Conservation (phyloP, 2,113 vertebrate species). For the Pterocles burchelli region DNA sequence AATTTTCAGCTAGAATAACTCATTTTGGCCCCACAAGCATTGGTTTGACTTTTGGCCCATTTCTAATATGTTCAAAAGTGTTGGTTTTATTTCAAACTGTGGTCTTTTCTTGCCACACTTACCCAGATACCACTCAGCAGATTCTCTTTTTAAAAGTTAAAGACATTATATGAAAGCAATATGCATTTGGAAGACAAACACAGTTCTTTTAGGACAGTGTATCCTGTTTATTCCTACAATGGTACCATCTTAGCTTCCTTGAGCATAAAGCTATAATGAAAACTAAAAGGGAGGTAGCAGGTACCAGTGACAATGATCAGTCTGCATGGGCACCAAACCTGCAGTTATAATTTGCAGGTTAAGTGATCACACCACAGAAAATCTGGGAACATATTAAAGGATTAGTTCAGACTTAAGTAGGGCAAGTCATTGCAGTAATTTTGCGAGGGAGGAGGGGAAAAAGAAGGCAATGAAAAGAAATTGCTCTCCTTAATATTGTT, state of each 20-base stretch:
- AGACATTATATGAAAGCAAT: not conserved
- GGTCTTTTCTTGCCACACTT: not conserved
- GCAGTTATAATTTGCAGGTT: slow-evolving; percentile 28
- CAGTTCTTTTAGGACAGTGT: not conserved
- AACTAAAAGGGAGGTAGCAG: not conserved
- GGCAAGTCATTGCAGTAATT: slow-evolving; percentile 15
- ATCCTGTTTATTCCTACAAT: not conserved
- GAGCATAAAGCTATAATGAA: not conserved
- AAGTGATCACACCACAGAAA: not conserved
- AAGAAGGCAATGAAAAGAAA: slow-evolving; percentile 9
- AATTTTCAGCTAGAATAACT: not conserved
- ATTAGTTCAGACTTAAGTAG: slow-evolving; percentile 36
- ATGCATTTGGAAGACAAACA: not conserved
- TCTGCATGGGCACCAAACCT: not conserved
- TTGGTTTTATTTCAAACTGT: not conserved
- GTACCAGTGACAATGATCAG: not conserved
- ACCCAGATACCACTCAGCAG: not conserved
- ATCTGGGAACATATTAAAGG: not conserved
- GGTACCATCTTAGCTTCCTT: not conserved
- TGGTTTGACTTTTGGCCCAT: not conserved
- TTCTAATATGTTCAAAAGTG: not conserved
- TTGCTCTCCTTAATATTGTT: not conserved
- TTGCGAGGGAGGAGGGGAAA: not conserved
- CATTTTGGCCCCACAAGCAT: not conserved
- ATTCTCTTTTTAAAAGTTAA: not conserved